Percentiles rank a stretch among this genome's conserved stretches.
These are phyloP conservation scores for Blomia tropicalis DNA, from an alignment of 2,888 invertebrate genomes.

Conservation along the genomic window DNA sequence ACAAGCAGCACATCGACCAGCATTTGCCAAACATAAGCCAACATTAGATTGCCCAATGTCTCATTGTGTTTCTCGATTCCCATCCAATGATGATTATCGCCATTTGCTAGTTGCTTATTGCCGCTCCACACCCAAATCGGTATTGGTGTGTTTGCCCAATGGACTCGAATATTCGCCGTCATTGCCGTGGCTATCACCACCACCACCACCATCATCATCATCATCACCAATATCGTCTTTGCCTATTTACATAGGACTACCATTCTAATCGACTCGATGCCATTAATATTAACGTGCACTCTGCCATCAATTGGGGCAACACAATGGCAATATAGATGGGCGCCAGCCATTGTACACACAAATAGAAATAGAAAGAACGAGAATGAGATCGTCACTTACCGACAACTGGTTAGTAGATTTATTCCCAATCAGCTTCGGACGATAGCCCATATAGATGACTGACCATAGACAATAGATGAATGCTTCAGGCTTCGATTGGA, in stretches of 20 bases:
- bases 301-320: no score
- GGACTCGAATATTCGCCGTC: neutral
- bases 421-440: no score
- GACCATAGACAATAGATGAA: no score
- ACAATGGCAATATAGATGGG: no score
- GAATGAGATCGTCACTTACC: no score
- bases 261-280: conserved; percentile 5
- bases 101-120: conserved; percentile 3
- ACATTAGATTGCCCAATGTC: neutral
- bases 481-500: no score
- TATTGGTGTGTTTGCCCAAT: neutral
- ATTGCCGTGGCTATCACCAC: no score
- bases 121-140: conserved; percentile 14
- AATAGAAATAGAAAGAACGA: no score
- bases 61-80: neutral
- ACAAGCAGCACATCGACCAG: neutral
- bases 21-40: neutral
- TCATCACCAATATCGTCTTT: conserved; percentile 1
- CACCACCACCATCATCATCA: no score
- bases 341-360: no score
- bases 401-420: no score
- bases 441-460: no score
- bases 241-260: conserved; percentile 13
- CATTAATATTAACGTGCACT: conserved; percentile 7
- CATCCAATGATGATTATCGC: neutral